phyloP scores from a whole-genome alignment of 2,113 vertebrate genomes.

The Desmodus rotundus region DNA sequence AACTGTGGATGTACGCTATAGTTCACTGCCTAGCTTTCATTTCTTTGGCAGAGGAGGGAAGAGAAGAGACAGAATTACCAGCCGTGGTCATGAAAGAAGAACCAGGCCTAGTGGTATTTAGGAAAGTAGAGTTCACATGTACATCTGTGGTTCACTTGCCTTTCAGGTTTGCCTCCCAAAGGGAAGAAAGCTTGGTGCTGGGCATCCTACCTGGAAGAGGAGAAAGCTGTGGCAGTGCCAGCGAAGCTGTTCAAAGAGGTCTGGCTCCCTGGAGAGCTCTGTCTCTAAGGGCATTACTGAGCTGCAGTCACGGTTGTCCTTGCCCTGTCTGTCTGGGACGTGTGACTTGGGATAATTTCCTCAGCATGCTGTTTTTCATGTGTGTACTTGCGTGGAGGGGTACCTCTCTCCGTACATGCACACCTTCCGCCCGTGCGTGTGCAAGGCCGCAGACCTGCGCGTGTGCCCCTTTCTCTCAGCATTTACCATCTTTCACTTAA shows the following conservation, averaged over 20 bases:
- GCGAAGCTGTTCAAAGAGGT: conserved; percentile 98
- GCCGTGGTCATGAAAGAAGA: neutral
- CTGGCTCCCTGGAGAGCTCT: neutral
- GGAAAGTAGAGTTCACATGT: neutral
- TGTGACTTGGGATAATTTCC: neutral
- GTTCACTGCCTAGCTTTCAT: neutral
- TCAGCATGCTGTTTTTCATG: neutral
- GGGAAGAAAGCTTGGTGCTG: conserved; percentile 95
- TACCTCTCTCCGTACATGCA: accelerated
- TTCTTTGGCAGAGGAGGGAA: neutral
- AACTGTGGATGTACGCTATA: neutral
- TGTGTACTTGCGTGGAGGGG: neutral
- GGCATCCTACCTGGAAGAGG: conserved; percentile 95
- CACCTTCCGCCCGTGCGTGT: neutral
- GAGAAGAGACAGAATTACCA: neutral
- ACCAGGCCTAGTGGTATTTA: too few species aligned
- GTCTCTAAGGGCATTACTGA: neutral
- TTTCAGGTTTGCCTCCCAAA: conserved; percentile 84
- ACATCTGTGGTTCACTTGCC: neutral
- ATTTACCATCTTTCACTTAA: neutral
- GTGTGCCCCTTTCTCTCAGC: accelerated
- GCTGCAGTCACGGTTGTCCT: neutral
- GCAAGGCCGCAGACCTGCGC: accelerated
- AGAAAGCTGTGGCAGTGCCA: conserved; percentile 90
- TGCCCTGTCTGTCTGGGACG: neutral